Conservation (phyloP, 2,888 invertebrate genomes). For the Nymphalis urticae region DNA sequence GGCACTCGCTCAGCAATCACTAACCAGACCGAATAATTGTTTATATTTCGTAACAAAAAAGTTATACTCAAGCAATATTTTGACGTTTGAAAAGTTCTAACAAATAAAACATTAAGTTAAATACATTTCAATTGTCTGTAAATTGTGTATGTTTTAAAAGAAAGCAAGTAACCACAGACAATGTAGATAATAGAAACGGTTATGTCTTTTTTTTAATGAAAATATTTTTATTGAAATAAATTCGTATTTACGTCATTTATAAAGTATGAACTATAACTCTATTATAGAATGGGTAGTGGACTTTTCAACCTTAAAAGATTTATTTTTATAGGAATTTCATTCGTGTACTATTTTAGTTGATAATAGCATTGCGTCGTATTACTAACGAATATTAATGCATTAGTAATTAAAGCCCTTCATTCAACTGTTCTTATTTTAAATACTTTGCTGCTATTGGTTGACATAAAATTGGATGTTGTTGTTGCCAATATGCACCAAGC, state of each 20-base stretch:
- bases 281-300: no score
- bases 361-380: no score
- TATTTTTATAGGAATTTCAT: no score
- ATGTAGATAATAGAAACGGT: neutral
- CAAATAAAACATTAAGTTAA: neutral
- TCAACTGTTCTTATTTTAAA: neutral
- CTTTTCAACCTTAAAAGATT: no score
- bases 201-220: neutral
- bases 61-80: neutral
- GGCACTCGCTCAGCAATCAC: neutral
- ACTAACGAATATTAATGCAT: no score
- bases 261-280: no score
- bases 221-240: no score
- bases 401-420: no score
- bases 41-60: constrained; percentile 11
- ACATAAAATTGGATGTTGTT: constrained; percentile 1
- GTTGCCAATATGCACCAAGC: neutral
- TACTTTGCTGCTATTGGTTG: neutral
- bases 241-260: no score
- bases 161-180: neutral
- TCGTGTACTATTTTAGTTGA: no score
- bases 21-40: constrained; percentile 23
- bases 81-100: neutral
- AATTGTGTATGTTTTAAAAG: neutral
- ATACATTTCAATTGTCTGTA: constrained; percentile 3